phyloP scores from a whole-genome alignment of 1,140 invertebrate species.

The Drosophila rufa region DNA sequence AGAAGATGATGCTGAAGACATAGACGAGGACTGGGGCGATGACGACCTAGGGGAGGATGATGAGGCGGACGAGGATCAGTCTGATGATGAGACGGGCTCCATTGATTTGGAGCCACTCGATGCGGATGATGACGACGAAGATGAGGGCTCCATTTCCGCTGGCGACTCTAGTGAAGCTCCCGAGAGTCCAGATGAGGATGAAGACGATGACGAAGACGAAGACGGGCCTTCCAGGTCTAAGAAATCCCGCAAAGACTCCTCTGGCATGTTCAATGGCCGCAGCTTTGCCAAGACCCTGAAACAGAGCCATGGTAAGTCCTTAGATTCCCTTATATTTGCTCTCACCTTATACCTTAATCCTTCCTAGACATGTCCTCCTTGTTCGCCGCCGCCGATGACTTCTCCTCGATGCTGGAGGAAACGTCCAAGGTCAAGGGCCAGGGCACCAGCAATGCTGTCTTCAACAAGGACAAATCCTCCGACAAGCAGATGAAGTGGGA shows the following conservation, averaged over 20 bases:
- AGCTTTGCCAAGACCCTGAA: constrained; percentile 78
- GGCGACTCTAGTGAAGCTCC: constrained; percentile 59
- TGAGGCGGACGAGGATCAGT: constrained; percentile 66
- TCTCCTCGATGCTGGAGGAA: constrained; percentile 90
- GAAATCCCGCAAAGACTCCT: constrained; percentile 75
- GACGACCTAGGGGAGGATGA: constrained; percentile 81
- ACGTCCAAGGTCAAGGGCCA: constrained; percentile 88
- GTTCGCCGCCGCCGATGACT: constrained; percentile 91
- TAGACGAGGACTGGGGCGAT: constrained; percentile 80
- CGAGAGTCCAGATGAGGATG: constrained; percentile 64
- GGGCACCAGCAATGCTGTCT: constrained; percentile 88
- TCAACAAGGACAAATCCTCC: constrained; percentile 89
- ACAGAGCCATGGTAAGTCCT: constrained; percentile 65
- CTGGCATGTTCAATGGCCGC: constrained; percentile 40
- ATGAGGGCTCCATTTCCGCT: constrained; percentile 43
- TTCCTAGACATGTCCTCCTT: constrained; percentile 86
- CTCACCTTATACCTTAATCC: not conserved
- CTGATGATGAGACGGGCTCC: constrained; percentile 75
- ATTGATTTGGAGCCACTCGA: constrained; percentile 69
- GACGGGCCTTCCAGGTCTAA: constrained; percentile 76
- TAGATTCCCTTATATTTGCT: not conserved
- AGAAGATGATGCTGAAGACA: constrained; percentile 74
- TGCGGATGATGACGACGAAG: constrained; percentile 70
- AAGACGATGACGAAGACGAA: constrained; percentile 48
- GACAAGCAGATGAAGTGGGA: constrained; percentile 90